A percentile compares a stretch with the other conserved stretches of the same genome.
phyloP scores from a whole-genome alignment of 2,797 vertebrate species.

The Percopsis omiscomaycus region DNA sequence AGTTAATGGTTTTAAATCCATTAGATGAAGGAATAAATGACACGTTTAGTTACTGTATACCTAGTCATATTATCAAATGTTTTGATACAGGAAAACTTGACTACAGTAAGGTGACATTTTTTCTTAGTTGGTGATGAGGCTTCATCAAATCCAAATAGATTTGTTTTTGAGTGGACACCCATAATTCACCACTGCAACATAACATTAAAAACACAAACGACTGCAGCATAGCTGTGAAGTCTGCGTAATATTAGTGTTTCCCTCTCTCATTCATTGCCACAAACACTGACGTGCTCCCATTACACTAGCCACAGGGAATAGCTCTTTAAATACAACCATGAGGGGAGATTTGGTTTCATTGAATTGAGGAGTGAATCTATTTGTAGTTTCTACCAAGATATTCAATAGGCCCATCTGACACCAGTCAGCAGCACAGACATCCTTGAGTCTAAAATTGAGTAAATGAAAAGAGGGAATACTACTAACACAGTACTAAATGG shows the following conservation, averaged over 20 bases:
- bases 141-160: no score
- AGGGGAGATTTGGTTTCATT: constrained; percentile 62
- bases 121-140: no score
- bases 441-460: constrained; percentile 33
- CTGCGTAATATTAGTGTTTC: no score
- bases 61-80: constrained; percentile 13
- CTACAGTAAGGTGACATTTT: no score
- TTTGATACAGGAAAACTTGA: constrained; percentile 17
- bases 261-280: constrained; percentile 11
- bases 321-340: constrained; percentile 66
- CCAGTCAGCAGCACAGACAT: constrained; percentile 53
- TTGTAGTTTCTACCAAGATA: constrained; percentile 55
- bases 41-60: constrained; percentile 11
- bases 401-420: constrained; percentile 58
- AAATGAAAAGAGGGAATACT: constrained; percentile 15
- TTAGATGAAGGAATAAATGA: no score
- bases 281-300: constrained; percentile 56
- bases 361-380: constrained; percentile 55
- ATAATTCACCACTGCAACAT: no score
- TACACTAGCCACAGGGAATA: constrained; percentile 56
- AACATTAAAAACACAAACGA: no score
- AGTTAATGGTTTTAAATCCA: not conserved
- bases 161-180: no score
- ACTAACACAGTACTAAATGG: constrained; percentile 26
- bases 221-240: no score